Evolutionary conservation across 1,140 invertebrate species (phyloP).

Genomic region (Coptotermes formosanus): DNA sequence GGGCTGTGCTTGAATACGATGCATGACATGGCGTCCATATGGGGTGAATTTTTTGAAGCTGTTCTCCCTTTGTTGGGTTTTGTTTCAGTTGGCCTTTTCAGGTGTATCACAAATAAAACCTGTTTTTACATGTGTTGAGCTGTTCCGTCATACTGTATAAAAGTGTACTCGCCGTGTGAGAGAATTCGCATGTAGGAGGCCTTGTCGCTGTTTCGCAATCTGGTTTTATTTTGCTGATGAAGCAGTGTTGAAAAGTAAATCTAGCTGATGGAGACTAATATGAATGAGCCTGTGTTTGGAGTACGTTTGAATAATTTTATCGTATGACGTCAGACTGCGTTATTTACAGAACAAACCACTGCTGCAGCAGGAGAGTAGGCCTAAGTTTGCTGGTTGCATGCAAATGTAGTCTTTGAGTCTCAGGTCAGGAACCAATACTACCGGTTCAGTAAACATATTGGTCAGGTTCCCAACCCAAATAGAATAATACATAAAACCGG

Average conservation of each 20-base stretch:
- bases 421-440: not conserved
- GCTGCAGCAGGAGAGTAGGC: not conserved
- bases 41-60: too few relatives aligned
- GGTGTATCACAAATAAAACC: too few relatives aligned
- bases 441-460: not conserved
- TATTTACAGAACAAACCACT: not conserved
- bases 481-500: too few relatives aligned
- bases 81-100: too few relatives aligned
- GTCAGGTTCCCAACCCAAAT: too few relatives aligned
- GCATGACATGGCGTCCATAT: too few relatives aligned
- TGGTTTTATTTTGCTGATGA: not conserved
- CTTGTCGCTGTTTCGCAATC: not conserved
- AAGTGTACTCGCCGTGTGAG: not conserved
- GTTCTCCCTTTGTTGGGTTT: too few relatives aligned
- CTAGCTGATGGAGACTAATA: not conserved
- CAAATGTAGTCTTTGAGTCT: not conserved
- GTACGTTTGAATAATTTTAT: conserved; percentile 17
- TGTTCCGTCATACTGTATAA: too few relatives aligned
- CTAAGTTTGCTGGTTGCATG: not conserved
- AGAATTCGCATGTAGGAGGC: not conserved
- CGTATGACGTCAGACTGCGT: not conserved
- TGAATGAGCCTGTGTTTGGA: not conserved
- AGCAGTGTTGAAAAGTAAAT: not conserved
- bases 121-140: too few relatives aligned
- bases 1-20: too few relatives aligned